Evolutionary conservation across 2,797 vertebrate genomes (phyloP), one percentile per base, ranked within the genome.

Genomic region (Danionella dracula): DNA sequence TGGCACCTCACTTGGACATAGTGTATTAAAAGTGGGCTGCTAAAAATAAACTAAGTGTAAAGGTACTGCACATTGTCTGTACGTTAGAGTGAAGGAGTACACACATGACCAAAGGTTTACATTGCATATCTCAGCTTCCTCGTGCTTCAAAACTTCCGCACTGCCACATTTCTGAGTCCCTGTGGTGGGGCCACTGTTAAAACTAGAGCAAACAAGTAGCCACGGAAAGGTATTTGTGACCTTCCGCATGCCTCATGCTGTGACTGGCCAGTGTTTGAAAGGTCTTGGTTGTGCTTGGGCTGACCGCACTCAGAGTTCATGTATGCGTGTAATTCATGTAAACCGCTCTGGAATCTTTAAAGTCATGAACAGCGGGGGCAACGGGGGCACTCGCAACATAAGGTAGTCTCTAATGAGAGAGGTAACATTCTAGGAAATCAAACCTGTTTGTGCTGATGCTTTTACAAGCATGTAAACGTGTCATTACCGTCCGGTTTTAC

Each of bases 1-100:
- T 77, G 79, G 80, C 77, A 79, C 79, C 80, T 79, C 79, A 64
- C 40, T 59, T 46, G 67, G 72, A 34, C 72, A 72, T 50, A 20
- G 57, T 84, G 87, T 87, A 86, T 89, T 87, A 85, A 82, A 83
- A 90, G 87, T 87, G 87, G 9, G 66, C 42, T 60, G 82, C 88
- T 90, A 89, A 88, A 90, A 90, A 89, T 89, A 89, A 81, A 57
- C 79, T 85, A 85, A 87, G 80, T 77, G 83, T 81, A 83, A 79
- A 57, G 13, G 50, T 54, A 63, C 44, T 44, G 21, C 40, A 53
- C 21, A 65, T 53, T 63, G 23, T 15, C 15, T 50, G 29, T 53
- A 34, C 48, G 55, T 42, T 21, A 13, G 55, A 23, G 35, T 76
- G 50, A 50, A 45, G 62, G 40, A n/a, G 37, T 13, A 23, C 5